Base-by-base conservation (phyloP, 2,797 vertebrate genomes). In the Bradypodion ventrale region DNA sequence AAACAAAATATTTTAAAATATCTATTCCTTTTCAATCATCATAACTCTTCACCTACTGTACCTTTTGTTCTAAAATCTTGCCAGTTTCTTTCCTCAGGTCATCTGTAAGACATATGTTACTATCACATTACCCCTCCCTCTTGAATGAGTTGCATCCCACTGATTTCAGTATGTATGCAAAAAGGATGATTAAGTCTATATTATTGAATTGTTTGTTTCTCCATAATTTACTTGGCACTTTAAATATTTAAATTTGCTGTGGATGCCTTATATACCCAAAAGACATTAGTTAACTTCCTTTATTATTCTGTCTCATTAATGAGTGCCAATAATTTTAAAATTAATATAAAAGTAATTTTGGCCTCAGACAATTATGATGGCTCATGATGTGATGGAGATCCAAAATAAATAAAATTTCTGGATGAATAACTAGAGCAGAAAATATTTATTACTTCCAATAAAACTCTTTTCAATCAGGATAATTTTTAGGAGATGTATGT, bases 401-500 rank as follows among this genome's bases (percentile, higher is more conserved):
- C 84, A 87, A 91, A 90, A 91, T 87, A 92, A 92, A 87, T 37
- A 89, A 63, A 87, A 86, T 77, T 90, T 5, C 62, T 87, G 21
- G 23, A 78, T 89, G 42, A n/a, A 78, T 82, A 68, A 91, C 84
- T 0, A 0, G 2, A 77, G 86, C 72, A 63, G 40, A 44, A 90
- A 91, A 56, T 87, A 91, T 87, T 90, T 90, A 85, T 89, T 87
- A 42, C 32, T 87, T 83, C 32, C 0, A 0, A 74, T 92, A 89
- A 92, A 87, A 65, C 78, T 86, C 59, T 80, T 60, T 87, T 49
- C 84, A 32, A 7, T 73, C 68, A 65, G 25, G 44, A 40, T 82
- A 78, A 78, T 52, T 8, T n/a, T n/a, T n/a, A n/a, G n/a, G n/a
- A n/a, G n/a, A n/a, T n/a, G n/a, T n/a, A n/a, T n/a, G n/a, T n/a